A percentile compares a stretch with the other conserved stretches of the same genome.
phyloP scores from a whole-genome alignment of 2,888 invertebrate genomes.

The Cosmia trapezina region DNA sequence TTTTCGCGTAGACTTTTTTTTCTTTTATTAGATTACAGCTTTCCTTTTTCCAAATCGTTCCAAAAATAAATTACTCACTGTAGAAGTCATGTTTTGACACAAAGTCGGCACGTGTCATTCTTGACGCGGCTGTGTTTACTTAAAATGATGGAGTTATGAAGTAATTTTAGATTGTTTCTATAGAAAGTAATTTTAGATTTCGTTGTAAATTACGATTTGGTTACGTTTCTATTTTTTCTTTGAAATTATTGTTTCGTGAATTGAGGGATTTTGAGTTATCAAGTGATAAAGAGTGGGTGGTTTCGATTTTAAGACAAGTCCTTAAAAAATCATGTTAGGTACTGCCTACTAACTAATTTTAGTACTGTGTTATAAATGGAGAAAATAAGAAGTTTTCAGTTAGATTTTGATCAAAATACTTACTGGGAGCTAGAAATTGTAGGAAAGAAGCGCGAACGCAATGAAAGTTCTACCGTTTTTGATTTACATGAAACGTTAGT shows the following conservation, averaged over 20 bases:
- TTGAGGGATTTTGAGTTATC: neutral
- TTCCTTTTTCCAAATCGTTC: slow-evolving; percentile 48
- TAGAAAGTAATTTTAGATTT: slow-evolving; percentile 29
- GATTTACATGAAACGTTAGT: neutral
- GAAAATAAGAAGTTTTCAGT: no score
- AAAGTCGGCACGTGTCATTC: slow-evolving; percentile 45
- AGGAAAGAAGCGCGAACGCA: neutral
- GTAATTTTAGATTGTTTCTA: slow-evolving; percentile 29
- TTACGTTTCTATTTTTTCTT: no score
- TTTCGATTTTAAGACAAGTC: neutral
- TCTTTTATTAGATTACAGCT: slow-evolving; percentile 58
- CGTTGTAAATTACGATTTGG: no score
- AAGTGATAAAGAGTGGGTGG: slow-evolving; percentile 7
- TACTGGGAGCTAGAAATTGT: neutral
- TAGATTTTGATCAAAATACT: neutral
- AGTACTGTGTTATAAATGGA: neutral
- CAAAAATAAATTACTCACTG: slow-evolving; percentile 58
- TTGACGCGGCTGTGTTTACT: slow-evolving; percentile 25
- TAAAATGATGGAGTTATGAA: slow-evolving; percentile 24
- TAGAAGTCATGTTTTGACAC: slow-evolving; percentile 59
- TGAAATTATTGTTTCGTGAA: neutral
- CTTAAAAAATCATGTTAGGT: neutral
- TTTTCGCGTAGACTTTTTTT: slow-evolving; percentile 46
- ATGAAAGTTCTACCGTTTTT: neutral
- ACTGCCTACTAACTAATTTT: neutral